Base-by-base conservation (phyloP, 2,113 vertebrate genomes). In the Martes martes region DNA sequence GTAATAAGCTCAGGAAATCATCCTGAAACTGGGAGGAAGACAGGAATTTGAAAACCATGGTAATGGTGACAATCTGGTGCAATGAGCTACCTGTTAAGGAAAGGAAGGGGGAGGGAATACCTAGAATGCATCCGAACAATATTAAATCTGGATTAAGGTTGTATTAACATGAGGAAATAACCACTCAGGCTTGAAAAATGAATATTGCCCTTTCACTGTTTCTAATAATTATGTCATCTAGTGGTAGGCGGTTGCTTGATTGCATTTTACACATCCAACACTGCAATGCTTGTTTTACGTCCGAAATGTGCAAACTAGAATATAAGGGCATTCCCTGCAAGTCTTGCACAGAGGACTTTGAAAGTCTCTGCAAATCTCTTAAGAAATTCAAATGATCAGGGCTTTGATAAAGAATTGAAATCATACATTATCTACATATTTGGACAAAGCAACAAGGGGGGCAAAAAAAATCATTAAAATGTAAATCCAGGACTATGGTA, bases 161-260 rank as follows among this genome's bases (percentile, higher is more conserved):
- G 0, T 55, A 93, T 96, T 96, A 82, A 7, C 6, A 89, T 39
- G 18, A 57, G 1, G 92, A 98, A 97, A 97, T 83, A 96, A 78
- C 3, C 47, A 52, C 74, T 93, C 74, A 76, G 92, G 50, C 52
- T 94, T 95, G 73, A 52, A 96, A 97, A 98, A 86, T 95, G 91
- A 86, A 96, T 91, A 92, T 96, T 97, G 78, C 57, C 81, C 90
- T 87, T 91, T 83, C 76, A 31, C n/a, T 63, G 13, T 93, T 97
- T 91, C 47, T 65, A 95, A 94, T 86, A 96, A 76, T 96, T 83
- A 95, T 2, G 59, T 78, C 93, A 85, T 39, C 63, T 11, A 95
- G 11, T 61, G 94, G 73, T 39, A 91, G 57, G 42, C 85, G 82
- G 78, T 90, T 95, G 63, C 15, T 90, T 69, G 42, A 90, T 87